These are phyloP conservation scores for Holacanthella duospinosa DNA, from an alignment of 2,888 invertebrate genomes.

Conservation along the genomic window DNA sequence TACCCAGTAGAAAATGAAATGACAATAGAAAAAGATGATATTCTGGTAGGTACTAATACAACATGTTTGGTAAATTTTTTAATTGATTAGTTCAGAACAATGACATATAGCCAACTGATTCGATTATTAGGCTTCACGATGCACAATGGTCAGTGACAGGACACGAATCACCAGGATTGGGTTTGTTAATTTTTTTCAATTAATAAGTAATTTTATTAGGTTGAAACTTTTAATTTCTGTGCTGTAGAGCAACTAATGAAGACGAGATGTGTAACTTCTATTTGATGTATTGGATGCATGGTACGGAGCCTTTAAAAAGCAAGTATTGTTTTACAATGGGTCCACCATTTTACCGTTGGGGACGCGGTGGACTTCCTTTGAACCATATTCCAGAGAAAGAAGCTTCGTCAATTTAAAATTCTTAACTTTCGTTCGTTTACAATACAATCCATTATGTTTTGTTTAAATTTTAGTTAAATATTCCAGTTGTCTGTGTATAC, in stretches of 20 bases:
- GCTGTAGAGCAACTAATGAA: conserved; percentile 60
- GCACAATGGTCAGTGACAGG: conserved; percentile 75
- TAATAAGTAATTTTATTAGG: conserved; percentile 7
- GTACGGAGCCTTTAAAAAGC: conserved; percentile 58
- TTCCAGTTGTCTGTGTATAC: no score
- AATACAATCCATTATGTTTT: no score
- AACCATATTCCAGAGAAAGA: conserved; percentile 65
- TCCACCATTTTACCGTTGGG: conserved; percentile 78
- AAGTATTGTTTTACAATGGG: conserved; percentile 76
- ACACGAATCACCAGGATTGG: conserved; percentile 59
- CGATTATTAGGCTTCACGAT: conserved; percentile 61
- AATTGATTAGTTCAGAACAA: background rate
- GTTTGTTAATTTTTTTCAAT: conserved; percentile 47
- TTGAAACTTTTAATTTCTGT: conserved; percentile 2
- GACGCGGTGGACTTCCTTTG: conserved; percentile 49
- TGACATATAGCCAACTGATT: no score
- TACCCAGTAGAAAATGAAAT: conserved; percentile 59
- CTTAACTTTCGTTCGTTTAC: no score
- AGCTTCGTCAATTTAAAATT: conserved; percentile 51
- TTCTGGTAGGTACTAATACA: conserved; percentile 48
- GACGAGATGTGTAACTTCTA: conserved; percentile 97
- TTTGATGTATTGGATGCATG: conserved; percentile 81
- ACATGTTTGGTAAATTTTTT: background rate
- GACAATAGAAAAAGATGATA: conserved; percentile 57
- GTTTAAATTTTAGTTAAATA: no score